These are phyloP conservation scores for Smutsia gigantea DNA, from an alignment of 2,797 vertebrate genomes.

Conservation along the genomic window DNA sequence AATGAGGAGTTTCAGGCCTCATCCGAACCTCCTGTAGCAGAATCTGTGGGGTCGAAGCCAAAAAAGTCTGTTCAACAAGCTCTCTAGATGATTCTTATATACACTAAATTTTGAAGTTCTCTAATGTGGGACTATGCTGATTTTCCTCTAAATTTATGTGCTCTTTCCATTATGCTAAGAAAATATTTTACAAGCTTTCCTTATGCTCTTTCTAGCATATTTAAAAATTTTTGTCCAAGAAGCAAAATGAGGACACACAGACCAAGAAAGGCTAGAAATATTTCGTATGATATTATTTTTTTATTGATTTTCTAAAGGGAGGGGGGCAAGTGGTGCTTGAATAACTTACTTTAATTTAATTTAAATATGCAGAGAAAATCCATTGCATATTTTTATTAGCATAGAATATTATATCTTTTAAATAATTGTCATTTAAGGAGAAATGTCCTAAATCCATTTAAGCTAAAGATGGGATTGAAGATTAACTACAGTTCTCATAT, in stretches of 20 bases:
- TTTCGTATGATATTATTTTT: background rate
- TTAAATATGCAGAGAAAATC: background rate
- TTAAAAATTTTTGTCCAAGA: background rate
- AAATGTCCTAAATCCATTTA: conserved; percentile 1
- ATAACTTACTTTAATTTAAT: conserved; percentile 11
- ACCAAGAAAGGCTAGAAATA: background rate
- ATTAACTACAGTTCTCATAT: conserved; percentile 8
- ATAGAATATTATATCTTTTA: background rate
- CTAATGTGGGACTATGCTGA: background rate
- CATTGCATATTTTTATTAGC: background rate
- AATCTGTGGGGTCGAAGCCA: background rate
- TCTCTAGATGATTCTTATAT: background rate
- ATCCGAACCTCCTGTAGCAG: background rate
- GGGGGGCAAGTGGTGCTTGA: background rate
- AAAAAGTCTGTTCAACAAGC: background rate
- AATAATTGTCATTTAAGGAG: background rate
- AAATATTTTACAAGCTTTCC: background rate
- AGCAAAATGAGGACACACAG: background rate
- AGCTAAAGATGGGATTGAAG: background rate
- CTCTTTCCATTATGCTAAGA: background rate
- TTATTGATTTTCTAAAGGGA: background rate
- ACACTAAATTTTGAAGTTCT: background rate
- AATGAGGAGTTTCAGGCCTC: background rate
- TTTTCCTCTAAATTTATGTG: background rate
- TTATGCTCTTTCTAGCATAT: background rate